Conservation (phyloP, 1,140 invertebrate species). For the Ganaspis sp. region DNA sequence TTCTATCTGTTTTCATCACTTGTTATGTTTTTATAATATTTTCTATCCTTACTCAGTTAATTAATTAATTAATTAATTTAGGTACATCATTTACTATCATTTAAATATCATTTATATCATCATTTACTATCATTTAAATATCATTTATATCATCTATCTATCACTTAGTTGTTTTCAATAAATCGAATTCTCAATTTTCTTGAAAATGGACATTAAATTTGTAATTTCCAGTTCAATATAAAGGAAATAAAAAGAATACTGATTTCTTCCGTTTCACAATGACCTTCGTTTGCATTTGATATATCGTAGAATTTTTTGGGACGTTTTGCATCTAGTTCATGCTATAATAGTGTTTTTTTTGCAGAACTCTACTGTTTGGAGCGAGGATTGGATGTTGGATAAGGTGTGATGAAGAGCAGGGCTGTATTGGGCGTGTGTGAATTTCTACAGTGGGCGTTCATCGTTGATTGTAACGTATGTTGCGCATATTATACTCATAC, state of each 20-base stretch:
- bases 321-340: background rate
- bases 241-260: background rate
- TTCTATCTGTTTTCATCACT: no score
- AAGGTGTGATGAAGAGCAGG: slow-evolving; percentile 12
- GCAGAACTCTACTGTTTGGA: background rate
- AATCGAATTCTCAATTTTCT: no score
- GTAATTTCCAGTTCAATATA: background rate
- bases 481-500: background rate
- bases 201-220: background rate
- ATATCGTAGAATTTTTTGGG: background rate
- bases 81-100: no score
- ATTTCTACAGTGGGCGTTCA: slow-evolving; percentile 19
- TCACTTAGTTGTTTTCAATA: no score
- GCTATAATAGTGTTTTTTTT: background rate
- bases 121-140: no score
- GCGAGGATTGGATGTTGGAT: slow-evolving; percentile 5
- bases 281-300: background rate
- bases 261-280: background rate
- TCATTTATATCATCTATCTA: no score
- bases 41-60: no score
- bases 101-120: no score
- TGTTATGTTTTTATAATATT: no score
- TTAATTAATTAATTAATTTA: no score
- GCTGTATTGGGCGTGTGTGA: slow-evolving; percentile 1
- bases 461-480: slow-evolving; percentile 26